Percentiles rank a stretch among this genome's conserved stretches.
phyloP scores from a whole-genome alignment of 2,113 vertebrate genomes.

The Vidua chalybeata region DNA sequence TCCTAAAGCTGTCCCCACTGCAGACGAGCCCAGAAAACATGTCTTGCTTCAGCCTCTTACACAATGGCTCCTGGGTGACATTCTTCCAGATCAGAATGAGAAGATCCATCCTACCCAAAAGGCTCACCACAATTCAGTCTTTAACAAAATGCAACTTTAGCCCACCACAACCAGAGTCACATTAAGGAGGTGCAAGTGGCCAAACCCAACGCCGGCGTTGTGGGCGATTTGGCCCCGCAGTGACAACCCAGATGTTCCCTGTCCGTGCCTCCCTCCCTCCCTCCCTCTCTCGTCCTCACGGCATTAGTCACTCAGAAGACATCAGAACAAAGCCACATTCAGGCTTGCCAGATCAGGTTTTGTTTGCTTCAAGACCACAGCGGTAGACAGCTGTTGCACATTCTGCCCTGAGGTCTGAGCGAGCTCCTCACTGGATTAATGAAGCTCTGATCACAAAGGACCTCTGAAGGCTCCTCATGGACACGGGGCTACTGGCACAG shows the following conservation, averaged over 20 bases:
- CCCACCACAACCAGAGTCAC: background rate
- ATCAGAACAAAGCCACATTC: slow-evolving; percentile 58
- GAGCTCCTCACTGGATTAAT: background rate
- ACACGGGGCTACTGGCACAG: background rate
- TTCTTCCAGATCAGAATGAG: background rate
- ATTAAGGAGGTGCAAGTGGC: background rate
- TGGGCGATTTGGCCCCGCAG: background rate
- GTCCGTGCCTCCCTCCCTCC: background rate
- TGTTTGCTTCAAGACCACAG: slow-evolving; percentile 48
- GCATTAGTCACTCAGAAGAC: slow-evolving; percentile 54
- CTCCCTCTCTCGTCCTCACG: slow-evolving; percentile 12
- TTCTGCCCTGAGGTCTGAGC: background rate
- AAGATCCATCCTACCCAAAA: background rate
- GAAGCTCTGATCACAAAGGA: background rate
- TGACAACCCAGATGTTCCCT: slow-evolving; percentile 45
- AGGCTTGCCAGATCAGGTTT: slow-evolving; percentile 26
- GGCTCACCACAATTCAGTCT: background rate
- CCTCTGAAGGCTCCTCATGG: background rate
- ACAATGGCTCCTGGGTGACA: background rate
- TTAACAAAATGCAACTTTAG: background rate
- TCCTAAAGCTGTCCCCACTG: background rate
- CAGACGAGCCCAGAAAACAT: background rate
- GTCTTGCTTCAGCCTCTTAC: background rate
- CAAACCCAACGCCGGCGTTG: background rate
- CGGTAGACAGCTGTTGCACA: slow-evolving; percentile 39